A percentile compares a stretch with the other conserved stretches of the same genome.
Conservation (phyloP, 2,113 vertebrate genomes). For the Strix aluco region DNA sequence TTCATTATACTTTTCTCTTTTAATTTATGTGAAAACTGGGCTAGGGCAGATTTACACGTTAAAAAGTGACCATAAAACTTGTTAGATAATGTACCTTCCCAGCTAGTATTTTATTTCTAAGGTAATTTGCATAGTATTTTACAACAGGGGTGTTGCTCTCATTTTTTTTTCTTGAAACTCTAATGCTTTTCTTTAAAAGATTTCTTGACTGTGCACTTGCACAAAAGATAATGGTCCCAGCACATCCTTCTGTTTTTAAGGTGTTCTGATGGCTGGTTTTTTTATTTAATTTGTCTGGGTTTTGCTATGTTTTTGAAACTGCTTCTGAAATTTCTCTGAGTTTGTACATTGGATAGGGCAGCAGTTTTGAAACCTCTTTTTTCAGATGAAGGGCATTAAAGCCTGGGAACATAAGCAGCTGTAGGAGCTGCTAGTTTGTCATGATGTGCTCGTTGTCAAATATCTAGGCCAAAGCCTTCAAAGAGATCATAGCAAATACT, state of each 20-base stretch:
- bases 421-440: not conserved
- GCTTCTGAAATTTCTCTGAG: not conserved
- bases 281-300: not conserved
- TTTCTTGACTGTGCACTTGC: not conserved
- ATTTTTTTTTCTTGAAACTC: not conserved
- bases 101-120: conserved; percentile 4
- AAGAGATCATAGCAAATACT: not conserved
- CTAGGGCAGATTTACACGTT: not conserved
- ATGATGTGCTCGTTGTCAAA: not conserved
- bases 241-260: not conserved
- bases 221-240: not conserved
- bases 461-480: not conserved
- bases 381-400: not conserved
- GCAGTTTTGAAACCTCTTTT: not conserved
- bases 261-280: not conserved
- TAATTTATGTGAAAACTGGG: conserved; percentile 12
- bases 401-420: not conserved
- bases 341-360: not conserved
- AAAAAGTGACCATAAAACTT: not conserved
- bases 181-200: not conserved
- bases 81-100: not conserved
- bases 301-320: not conserved
- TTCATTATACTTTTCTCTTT: not conserved
- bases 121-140: not conserved
- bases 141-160: not conserved